Conservation (phyloP, 2,888 invertebrate species). For the Idaea biselata region DNA sequence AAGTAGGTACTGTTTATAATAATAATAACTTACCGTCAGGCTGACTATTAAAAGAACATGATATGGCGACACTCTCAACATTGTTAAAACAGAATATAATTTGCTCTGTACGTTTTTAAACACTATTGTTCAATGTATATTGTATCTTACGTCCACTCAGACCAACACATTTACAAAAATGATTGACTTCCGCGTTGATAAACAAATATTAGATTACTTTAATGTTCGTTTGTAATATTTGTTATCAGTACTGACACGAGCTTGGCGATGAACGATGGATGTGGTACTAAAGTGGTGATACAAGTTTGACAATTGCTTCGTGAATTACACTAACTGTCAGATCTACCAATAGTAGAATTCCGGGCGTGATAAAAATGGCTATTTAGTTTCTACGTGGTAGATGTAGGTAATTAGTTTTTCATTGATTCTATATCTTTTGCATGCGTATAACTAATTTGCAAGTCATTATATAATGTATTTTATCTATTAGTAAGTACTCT, state of each 20-base stretch:
- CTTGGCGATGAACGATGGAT: neutral
- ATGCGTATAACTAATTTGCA: neutral
- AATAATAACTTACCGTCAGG: constrained; percentile 41
- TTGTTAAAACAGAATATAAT: neutral
- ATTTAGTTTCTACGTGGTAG: neutral
- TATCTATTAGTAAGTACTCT: neutral
- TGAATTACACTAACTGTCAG: neutral
- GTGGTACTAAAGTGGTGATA: neutral
- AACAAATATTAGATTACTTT: neutral
- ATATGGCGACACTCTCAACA: constrained; percentile 32
- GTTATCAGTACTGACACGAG: neutral
- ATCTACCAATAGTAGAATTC: neutral
- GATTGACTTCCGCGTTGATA: neutral
- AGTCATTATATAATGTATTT: neutral
- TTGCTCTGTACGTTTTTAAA: neutral
- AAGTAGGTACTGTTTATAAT: too few species aligned
- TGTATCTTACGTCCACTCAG: neutral
- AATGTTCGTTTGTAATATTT: neutral
- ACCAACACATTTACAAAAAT: neutral
- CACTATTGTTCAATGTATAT: neutral
- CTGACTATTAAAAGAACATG: constrained; percentile 34
- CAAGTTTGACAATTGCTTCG: neutral
- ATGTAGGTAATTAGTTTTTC: neutral
- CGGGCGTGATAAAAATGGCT: neutral
- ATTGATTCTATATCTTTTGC: neutral